Evolutionary conservation across 2,113 vertebrate species (phyloP).

Genomic region (Pollachius pollachius): DNA sequence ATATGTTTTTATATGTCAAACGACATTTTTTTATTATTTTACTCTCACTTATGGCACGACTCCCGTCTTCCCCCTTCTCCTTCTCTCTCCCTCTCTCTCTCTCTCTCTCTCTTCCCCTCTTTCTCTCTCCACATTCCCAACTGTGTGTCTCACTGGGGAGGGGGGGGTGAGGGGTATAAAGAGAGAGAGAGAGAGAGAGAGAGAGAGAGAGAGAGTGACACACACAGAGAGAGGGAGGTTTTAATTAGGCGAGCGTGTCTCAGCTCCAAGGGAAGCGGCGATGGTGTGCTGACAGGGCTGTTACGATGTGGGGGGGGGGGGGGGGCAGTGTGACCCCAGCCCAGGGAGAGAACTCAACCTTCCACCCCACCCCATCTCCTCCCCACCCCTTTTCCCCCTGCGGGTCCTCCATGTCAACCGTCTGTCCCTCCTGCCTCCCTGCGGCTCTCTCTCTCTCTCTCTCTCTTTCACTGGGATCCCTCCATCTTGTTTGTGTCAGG

Average conservation of each 20-base stretch:
- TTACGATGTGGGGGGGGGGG: constrained; percentile 40
- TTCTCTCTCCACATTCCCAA: constrained; percentile 34
- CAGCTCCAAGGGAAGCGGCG: constrained; percentile 48
- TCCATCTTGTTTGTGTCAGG: constrained; percentile 54
- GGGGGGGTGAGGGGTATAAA: not conserved
- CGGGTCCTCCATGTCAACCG: too few species aligned
- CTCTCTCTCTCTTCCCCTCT: not conserved
- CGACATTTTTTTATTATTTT: too few species aligned
- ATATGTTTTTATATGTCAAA: too few species aligned
- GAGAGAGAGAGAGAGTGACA: too few species aligned
- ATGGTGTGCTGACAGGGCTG: constrained; percentile 38
- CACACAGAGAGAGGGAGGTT: constrained; percentile 29
- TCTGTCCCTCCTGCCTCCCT: too few species aligned
- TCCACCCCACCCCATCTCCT: constrained; percentile 45
- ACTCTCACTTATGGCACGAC: too few species aligned
- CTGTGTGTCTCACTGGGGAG: constrained; percentile 46
- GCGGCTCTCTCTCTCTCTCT: too few species aligned
- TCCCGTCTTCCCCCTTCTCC: too few species aligned
- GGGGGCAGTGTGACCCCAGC: not conserved
- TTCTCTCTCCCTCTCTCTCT: too few species aligned
- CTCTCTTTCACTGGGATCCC: constrained; percentile 38
- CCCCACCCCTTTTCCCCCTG: constrained; percentile 15
- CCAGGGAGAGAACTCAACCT: constrained; percentile 38
- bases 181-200: too few species aligned
- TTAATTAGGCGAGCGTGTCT: constrained; percentile 68